Base-by-base conservation (phyloP, 2,113 vertebrate species). In the Triplophysa tibetana region DNA sequence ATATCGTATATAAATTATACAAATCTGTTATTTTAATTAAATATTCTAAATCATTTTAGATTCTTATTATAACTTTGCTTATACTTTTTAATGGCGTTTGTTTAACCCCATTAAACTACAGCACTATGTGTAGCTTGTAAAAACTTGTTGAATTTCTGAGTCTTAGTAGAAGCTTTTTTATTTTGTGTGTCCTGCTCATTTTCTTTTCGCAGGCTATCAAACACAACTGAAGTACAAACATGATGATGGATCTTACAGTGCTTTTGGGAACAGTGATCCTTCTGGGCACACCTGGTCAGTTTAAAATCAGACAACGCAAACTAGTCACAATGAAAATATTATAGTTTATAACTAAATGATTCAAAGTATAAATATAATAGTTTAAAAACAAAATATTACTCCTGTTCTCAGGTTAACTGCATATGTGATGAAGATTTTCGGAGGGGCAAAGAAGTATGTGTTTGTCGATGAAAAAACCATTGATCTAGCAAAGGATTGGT, bases 281-380 rank as follows among this genome's bases (percentile, higher is more conserved):
- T 91, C 93, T 10, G 96, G 95, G 45, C 96, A 96, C 75, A 95
- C 95, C 61, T 97, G 96, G 95, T 96, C 82, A 92, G 94, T 87
- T 48, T 54, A 12, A 11, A 4, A 0, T 0, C 7, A 38, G 33
- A 38, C 3, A 29, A 29, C 3, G 29, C 29, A 29, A 29, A 3
- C 29, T 4, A 29, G 4, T 29, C 29, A 23, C 33, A 43, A 8
- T 1, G 41, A 43, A 43, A 33, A 78, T 54, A 33, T 38, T 38
- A 4, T 33, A 33, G 17, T 33, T 1, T n/a, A n/a, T n/a, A n/a
- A n/a, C n/a, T n/a, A n/a, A n/a, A n/a, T n/a, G n/a, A n/a, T n/a
- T n/a, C n/a, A n/a, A n/a, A n/a, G n/a, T n/a, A n/a, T n/a, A n/a
- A n/a, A n/a, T n/a, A n/a, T n/a, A n/a, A n/a, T n/a, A n/a, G n/a